A percentile compares a stretch with the other conserved stretches of the same genome.
phyloP scores from a whole-genome alignment of 2,797 vertebrate species.

The Fistularia commersonii region DNA sequence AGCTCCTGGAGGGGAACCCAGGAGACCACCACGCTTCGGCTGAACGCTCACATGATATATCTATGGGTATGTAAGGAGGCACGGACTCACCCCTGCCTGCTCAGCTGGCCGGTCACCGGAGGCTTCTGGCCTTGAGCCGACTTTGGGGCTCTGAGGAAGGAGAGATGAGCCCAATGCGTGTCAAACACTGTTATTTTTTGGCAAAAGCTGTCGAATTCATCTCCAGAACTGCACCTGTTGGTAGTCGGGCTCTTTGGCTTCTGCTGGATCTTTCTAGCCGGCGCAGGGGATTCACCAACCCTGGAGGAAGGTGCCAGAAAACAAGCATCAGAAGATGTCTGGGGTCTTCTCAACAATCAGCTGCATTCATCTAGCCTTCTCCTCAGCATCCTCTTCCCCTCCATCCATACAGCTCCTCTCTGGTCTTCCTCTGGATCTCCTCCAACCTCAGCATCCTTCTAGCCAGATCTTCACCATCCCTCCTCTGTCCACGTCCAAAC shows the following conservation, averaged over 20 bases:
- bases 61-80: neutral
- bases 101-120: slow-evolving; percentile 76
- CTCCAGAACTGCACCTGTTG: slow-evolving; percentile 55
- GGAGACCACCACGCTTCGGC: neutral
- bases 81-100: slow-evolving; percentile 83
- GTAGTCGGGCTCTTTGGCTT: slow-evolving; percentile 75
- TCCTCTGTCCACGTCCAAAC: no score
- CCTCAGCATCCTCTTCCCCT: no score
- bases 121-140: slow-evolving; percentile 88
- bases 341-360: no score
- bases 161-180: neutral
- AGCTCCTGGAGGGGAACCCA: slow-evolving; percentile 78
- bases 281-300: slow-evolving; percentile 76
- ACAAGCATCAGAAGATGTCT: no score
- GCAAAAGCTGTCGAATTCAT: no score
- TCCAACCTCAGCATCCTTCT: no score
- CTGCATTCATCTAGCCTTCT: no score
- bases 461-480: no score
- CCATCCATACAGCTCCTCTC: no score
- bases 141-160: slow-evolving; percentile 77
- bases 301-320: slow-evolving; percentile 60
- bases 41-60: neutral
- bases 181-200: neutral
- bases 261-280: slow-evolving; percentile 68
- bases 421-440: no score